Conservation (phyloP, 2,888 invertebrate genomes). For the Halictus ligatus region DNA sequence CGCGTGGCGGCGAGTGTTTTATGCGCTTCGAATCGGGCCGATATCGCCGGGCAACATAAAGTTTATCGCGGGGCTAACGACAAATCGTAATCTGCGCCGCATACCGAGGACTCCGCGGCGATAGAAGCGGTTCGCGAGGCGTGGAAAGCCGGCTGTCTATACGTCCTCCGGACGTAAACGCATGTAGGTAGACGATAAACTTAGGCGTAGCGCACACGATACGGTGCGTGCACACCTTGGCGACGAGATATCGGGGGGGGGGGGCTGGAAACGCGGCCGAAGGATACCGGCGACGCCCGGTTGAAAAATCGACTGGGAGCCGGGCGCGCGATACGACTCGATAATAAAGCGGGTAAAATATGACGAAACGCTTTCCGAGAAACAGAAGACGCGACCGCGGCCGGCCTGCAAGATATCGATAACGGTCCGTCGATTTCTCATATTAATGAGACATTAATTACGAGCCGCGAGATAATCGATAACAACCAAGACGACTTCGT, state of each 20-base stretch:
- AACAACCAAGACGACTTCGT: not conserved
- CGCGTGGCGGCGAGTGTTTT: slow-evolving; percentile 65
- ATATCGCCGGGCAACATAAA: slow-evolving; percentile 79
- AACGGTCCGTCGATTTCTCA: slow-evolving; percentile 34
- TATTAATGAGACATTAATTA: slow-evolving; percentile 50
- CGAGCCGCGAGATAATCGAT: slow-evolving; percentile 40
- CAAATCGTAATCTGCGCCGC: slow-evolving; percentile 81
- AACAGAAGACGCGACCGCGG: slow-evolving; percentile 20
- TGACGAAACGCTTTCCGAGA: slow-evolving; percentile 28
- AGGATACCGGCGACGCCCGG: slow-evolving; percentile 3
- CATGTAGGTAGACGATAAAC: slow-evolving; percentile 51
- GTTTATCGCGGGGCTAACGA: slow-evolving; percentile 83
- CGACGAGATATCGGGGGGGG: slow-evolving; percentile 11
- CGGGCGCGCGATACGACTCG: slow-evolving; percentile 13
- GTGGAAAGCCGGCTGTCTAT: slow-evolving; percentile 20
- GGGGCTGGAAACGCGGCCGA: slow-evolving; percentile 31
- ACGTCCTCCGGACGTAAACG: slow-evolving; percentile 18
- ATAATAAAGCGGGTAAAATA: slow-evolving; percentile 33
- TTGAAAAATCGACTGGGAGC: slow-evolving; percentile 29
- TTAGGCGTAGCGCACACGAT: slow-evolving; percentile 6
- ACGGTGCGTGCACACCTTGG: slow-evolving; percentile 38
- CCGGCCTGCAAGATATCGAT: not conserved
- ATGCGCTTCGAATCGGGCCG: slow-evolving; percentile 77
- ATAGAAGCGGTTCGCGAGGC: slow-evolving; percentile 36
- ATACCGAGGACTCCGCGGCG: slow-evolving; percentile 64